Evolutionary conservation across 2,888 invertebrate species (phyloP), one percentile per base, ranked within the genome.

Genomic region (Desoria tigrina): DNA sequence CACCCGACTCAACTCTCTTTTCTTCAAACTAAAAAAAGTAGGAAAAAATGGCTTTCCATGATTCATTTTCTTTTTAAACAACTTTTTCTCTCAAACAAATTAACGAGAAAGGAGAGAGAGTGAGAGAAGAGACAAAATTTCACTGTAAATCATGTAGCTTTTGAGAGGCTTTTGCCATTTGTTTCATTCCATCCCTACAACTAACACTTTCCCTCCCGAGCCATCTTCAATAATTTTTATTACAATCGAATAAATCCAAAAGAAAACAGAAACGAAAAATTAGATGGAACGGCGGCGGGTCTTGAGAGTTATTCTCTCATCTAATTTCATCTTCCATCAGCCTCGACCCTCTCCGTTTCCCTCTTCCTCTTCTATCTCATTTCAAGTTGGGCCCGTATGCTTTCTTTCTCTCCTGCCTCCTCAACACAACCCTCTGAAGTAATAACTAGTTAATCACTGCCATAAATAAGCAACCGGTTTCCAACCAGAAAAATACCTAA

Each of bases 71-170:
- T 63, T 62, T 63, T 65, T 65, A 65, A 65, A 65, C 61, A 65
- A 61, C 60, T 53, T 37, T 61, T 55, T 65, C 61, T 62, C 65
- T 65, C 37, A 69, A 68, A 63, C 65, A 68, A 68, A 68, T 68
- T 68, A 68, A 68, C 68, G 55, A 59, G 65, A 65, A 57, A 59
- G 50, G 57, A 61, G 53, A 60, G 61, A 61, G 58, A 60, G 61
- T 57, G 58, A 45, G 59, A 63, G 49, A 51, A 54, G 54, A 64
- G 55, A 67, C 60, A 66, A 42, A 63, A 65, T 68, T 65, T 58
- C 53, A 61, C 65, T 66, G 65, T 70, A 70, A 70, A 70, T 70
- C 69, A 70, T 65, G 45, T 37, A 55, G 65, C 58, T 64, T 59
- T 59, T 42, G 61, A 55, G 60, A 51, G 42, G 45, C 54, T 51